Percentiles rank a stretch among this genome's conserved stretches.
These are phyloP conservation scores for Procambarus clarkii DNA, from an alignment of 1,140 invertebrate species.

Conservation along the genomic window DNA sequence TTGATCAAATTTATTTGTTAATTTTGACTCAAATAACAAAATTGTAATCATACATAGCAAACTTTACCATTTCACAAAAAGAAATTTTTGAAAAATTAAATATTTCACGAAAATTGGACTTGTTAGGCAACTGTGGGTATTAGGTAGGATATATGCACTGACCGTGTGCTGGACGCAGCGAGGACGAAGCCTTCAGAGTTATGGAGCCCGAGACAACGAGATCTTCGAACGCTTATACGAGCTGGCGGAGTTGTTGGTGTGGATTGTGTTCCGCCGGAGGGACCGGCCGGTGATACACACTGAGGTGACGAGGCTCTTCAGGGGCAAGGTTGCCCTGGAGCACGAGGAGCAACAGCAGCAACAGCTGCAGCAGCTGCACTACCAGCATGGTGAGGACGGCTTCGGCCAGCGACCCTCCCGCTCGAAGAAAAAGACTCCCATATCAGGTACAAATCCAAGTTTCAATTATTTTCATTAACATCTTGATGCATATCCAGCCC, in stretches of 20 bases:
- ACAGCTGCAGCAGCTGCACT: slow-evolving; percentile 21
- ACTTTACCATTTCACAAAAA: no score
- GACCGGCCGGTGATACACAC: slow-evolving; percentile 51
- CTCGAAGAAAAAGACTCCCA: neutral
- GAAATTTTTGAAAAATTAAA: no score
- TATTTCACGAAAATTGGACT: no score
- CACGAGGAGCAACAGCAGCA: slow-evolving; percentile 33
- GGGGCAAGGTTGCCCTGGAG: slow-evolving; percentile 24
- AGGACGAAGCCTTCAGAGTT: slow-evolving; percentile 47
- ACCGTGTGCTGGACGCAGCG: neutral
- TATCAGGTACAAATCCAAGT: slow-evolving; percentile 6
- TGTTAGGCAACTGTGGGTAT: no score
- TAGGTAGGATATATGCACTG: no score
- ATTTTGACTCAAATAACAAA: no score
- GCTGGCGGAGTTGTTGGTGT: slow-evolving; percentile 37
- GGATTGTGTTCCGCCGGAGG: slow-evolving; percentile 45
- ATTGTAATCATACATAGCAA: no score
- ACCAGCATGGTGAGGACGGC: slow-evolving; percentile 15
- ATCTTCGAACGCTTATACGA: slow-evolving; percentile 57
- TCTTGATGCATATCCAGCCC: no score
- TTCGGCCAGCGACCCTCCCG: neutral
- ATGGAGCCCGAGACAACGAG: slow-evolving; percentile 36
- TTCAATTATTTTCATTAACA: no score
- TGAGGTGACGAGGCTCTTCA: slow-evolving; percentile 56
- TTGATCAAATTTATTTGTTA: no score